These are phyloP conservation scores for Coelinius sp. DNA, from an alignment of 2,888 invertebrate genomes.

Conservation along the genomic window DNA sequence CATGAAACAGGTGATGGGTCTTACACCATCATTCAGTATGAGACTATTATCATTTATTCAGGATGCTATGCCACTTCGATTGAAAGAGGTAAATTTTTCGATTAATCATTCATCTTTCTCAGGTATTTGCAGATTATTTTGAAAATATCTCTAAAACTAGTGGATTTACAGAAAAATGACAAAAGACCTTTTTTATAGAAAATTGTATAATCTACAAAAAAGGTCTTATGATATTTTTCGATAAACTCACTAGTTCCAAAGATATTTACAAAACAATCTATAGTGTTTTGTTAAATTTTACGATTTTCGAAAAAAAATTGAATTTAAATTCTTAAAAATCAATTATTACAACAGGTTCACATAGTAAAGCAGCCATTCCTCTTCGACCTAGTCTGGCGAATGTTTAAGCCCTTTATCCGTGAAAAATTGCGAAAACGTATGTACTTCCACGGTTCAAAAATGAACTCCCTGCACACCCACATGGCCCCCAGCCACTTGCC, in stretches of 20 bases:
- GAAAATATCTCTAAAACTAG: too few species aligned
- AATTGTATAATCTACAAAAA: too few species aligned
- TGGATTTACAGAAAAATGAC: too few species aligned
- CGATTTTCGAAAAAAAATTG: neutral
- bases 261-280: too few species aligned
- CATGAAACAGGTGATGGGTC: slow-evolving; percentile 81
- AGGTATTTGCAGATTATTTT: neutral
- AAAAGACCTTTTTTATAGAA: too few species aligned
- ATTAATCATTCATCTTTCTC: neutral
- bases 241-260: too few species aligned
- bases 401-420: slow-evolving; percentile 87
- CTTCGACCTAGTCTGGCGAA: slow-evolving; percentile 87
- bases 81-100: slow-evolving; percentile 77
- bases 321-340: neutral
- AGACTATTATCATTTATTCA: slow-evolving; percentile 86
- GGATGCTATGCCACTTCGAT: slow-evolving; percentile 87
- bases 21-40: slow-evolving; percentile 83
- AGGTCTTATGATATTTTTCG: too few species aligned
- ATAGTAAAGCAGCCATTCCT: slow-evolving; percentile 88
- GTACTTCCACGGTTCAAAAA: slow-evolving; percentile 87
- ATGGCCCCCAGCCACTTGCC: slow-evolving; percentile 80
- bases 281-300: too few species aligned
- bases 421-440: slow-evolving; percentile 85
- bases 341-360: slow-evolving; percentile 73
- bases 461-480: slow-evolving; percentile 83